Evolutionary conservation across 2,113 vertebrate species (phyloP).

Genomic region (Myanophis thanlyinensis): DNA sequence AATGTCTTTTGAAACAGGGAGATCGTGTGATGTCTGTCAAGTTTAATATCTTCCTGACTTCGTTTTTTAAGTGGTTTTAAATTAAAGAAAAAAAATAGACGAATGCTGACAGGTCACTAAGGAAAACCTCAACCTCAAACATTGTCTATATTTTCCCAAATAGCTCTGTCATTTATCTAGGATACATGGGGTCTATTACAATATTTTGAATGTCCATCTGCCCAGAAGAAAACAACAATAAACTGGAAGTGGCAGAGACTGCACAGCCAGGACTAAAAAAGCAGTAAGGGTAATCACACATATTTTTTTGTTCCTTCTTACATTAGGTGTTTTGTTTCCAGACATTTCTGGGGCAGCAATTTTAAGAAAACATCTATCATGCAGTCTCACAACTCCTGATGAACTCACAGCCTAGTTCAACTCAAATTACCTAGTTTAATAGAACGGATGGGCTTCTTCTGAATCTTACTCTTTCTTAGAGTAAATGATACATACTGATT

Average conservation of each 20-base stretch:
- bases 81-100: background rate
- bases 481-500: background rate
- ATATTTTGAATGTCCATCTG: background rate
- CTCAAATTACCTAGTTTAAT: background rate
- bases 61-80: background rate
- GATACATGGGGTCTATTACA: background rate
- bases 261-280: background rate
- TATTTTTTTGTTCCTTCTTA: background rate
- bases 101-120: background rate
- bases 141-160: background rate
- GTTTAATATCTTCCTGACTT: background rate
- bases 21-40: background rate
- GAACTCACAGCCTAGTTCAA: background rate
- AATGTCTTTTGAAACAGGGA: background rate
- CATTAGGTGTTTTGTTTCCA: background rate
- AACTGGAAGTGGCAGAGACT: background rate
- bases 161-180: background rate
- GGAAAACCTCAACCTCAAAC: background rate
- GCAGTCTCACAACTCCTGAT: background rate
- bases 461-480: background rate
- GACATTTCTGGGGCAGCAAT: background rate
- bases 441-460: background rate
- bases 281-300: background rate
- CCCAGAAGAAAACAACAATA: background rate
- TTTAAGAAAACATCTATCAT: background rate